These are phyloP conservation scores for Lithophane semibrunnea DNA, from an alignment of 2,888 invertebrate species.

Conservation along the genomic window DNA sequence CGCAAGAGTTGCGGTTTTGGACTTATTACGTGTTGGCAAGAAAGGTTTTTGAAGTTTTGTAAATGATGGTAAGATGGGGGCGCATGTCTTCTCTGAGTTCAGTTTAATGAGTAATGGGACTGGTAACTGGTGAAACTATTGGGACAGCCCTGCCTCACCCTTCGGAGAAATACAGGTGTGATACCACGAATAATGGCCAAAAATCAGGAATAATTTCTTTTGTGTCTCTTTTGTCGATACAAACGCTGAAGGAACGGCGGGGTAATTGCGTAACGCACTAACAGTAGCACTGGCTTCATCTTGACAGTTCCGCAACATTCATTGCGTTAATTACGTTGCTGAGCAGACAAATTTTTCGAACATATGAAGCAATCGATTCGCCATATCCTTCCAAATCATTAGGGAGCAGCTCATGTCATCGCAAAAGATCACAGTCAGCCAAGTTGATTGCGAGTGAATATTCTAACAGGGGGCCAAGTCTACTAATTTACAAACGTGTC, in stretches of 20 bases:
- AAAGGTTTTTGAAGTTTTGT: not conserved
- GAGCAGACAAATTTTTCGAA: too few relatives aligned
- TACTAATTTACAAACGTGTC: too few relatives aligned
- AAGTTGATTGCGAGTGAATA: not conserved
- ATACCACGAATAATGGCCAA: not conserved
- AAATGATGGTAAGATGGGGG: not conserved
- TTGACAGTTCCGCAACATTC: not conserved
- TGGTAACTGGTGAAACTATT: not conserved
- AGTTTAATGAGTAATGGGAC: not conserved
- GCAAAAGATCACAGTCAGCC: not conserved
- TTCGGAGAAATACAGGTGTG: not conserved
- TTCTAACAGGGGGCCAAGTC: not conserved
- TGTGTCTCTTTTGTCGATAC: not conserved
- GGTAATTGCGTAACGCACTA: not conserved
- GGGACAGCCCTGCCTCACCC: not conserved
- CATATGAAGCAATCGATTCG: not conserved
- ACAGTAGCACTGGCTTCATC: not conserved
- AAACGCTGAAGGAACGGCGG: not conserved
- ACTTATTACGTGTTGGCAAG: slow-evolving; percentile 48
- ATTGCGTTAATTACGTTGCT: too few relatives aligned
- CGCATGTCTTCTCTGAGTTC: not conserved
- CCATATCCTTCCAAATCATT: not conserved
- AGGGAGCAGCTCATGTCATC: not conserved
- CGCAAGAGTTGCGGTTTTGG: slow-evolving; percentile 61
- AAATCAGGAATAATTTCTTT: not conserved